Evolutionary conservation across 1,140 invertebrate genomes (phyloP), one percentile per base, ranked within the genome.

Genomic region (Conus ventricosus): DNA sequence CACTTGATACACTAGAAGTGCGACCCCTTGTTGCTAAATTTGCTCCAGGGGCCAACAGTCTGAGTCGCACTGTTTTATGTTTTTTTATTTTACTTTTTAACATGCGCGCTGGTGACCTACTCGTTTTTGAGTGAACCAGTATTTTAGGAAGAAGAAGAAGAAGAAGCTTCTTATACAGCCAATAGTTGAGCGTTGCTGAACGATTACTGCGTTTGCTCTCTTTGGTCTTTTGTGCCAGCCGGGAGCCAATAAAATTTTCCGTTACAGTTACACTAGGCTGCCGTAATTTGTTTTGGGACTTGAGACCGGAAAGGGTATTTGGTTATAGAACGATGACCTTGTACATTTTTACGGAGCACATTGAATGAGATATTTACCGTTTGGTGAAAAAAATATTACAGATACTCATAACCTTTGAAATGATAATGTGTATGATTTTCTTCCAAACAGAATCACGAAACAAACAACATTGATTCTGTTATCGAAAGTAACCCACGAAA

Each of bases 281-380:
- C 83, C 81, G 81, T 75, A 81, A 83, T 88, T 88, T 75, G 60
- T 88, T 88, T 75, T 39, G 87, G 57, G 39, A 39, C 83, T 53
- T 71, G 87, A 67, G 60, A 55, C 71, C 55, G 60, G 87, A 54
- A 88, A 51, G 87, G 87, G 57, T 20, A 23, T 4, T 71, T 75
- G 84, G 81, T 88, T 60, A 75, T 85, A 5, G 71, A 85, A 51
- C 27, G 63, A 17, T 63, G 23, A 71, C 53, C 15, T 20, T 27
- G 8, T 51, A 15, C 17, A 54, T 8, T 39, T 20, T 75, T 76
- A 4, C 11, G 20, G 54, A 51, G 51, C 17, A 75, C 15, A 57
- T n/a, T 60, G 57, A 25, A 20, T 75, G 27, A n/a, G 4, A n/a
- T 27, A 7, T 53, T 51, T 54, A 75, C 5, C 2, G 25, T 39